Conservation (phyloP, 1,140 invertebrate genomes). For the Zelostemma sp. region DNA sequence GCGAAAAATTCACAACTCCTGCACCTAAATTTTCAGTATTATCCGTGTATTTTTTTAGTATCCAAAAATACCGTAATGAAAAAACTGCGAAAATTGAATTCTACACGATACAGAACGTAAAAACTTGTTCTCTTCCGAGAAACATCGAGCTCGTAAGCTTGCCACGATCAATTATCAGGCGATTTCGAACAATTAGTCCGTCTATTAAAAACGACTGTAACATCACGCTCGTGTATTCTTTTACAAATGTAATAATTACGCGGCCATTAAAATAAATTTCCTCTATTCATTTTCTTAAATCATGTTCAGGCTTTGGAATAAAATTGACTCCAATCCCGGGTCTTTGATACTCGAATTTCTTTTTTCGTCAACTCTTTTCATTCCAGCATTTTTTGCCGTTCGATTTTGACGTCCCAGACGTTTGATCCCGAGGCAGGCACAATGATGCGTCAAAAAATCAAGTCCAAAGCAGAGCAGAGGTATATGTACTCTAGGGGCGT, state of each 20-base stretch:
- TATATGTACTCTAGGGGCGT: neutral
- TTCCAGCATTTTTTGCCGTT: neutral
- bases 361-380: neutral
- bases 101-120: no score
- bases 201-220: slow-evolving; percentile 30
- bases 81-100: no score
- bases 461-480: slow-evolving; percentile 10
- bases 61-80: no score
- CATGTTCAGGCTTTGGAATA: no score
- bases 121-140: no score
- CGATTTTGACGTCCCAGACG: neutral
- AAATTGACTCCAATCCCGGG: neutral
- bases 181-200: slow-evolving; percentile 43
- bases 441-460: slow-evolving; percentile 6
- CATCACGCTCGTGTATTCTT: neutral
- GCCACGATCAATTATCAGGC: slow-evolving; percentile 40
- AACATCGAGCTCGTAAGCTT: no score
- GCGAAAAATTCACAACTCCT: no score
- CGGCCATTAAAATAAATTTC: neutral
- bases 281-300: no score
- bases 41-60: no score
- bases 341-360: neutral
- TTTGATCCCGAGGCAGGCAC: neutral
- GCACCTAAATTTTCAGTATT: no score
- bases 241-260: neutral